Conservation (phyloP, 2,113 vertebrate species). For the Helogale parvula region DNA sequence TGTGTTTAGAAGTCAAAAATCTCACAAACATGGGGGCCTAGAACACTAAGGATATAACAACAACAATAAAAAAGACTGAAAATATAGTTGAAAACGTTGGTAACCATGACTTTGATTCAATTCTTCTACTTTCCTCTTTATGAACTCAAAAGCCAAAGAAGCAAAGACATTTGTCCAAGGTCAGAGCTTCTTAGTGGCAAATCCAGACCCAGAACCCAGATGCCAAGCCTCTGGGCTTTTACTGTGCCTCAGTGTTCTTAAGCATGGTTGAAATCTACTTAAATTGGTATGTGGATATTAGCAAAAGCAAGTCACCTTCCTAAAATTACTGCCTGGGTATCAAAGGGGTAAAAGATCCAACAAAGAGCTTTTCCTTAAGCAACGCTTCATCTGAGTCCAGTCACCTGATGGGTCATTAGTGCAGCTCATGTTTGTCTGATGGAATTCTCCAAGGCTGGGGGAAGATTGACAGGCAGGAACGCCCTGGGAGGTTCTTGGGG, state of each 20-base stretch:
- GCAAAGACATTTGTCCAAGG: neutral
- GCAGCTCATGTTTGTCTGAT: neutral
- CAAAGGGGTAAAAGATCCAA: neutral
- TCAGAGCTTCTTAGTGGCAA: neutral
- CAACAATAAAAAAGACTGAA: neutral
- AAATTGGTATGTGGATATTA: neutral
- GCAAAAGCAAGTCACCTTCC: neutral
- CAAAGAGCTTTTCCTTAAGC: neutral
- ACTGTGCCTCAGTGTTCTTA: neutral
- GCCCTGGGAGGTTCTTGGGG: constrained; percentile 21
- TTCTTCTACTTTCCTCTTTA: neutral
- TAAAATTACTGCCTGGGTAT: neutral
- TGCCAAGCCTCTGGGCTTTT: accelerated
- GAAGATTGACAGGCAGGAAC: constrained; percentile 10
- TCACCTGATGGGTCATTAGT: neutral
- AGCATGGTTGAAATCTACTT: neutral
- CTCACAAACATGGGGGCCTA: neutral
- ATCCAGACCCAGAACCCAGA: neutral
- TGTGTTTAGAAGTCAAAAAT: constrained; percentile 29
- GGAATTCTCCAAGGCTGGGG: constrained; percentile 33
- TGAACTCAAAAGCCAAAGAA: neutral
- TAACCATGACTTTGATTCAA: neutral
- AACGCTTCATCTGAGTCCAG: neutral
- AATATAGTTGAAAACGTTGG: neutral
- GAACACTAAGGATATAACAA: neutral